Conservation (phyloP, 2,797 vertebrate species). For the Microctenopoma lineatum region DNA sequence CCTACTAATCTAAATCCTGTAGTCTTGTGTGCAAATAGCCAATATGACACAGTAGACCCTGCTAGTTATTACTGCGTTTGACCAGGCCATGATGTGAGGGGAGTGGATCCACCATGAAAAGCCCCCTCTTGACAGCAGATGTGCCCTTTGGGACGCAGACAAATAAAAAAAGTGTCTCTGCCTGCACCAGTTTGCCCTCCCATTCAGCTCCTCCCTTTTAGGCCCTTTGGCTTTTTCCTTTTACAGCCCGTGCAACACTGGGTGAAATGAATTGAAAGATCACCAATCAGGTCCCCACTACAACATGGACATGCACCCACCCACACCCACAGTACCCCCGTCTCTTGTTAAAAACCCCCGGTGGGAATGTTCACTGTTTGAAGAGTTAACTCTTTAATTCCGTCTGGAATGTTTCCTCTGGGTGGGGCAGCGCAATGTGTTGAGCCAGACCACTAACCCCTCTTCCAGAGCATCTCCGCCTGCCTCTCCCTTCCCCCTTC, state of each 20-base stretch:
- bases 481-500: conserved; percentile 54
- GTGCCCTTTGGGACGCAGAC: conserved; percentile 72
- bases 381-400: conserved; percentile 87
- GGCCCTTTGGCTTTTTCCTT: conserved; percentile 68
- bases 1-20: not conserved
- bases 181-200: conserved; percentile 51
- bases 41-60: conserved; percentile 20
- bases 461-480: conserved; percentile 53
- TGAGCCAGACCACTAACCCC: conserved; percentile 76
- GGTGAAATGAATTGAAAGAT: conserved; percentile 80
- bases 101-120: conserved; percentile 51
- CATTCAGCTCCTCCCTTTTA: conserved; percentile 69
- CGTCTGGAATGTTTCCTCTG: conserved; percentile 88
- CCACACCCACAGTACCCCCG: conserved; percentile 32
- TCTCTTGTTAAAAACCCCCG: conserved; percentile 73
- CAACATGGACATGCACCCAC: conserved; percentile 62
- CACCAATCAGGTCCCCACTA: conserved; percentile 72
- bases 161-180: conserved; percentile 74
- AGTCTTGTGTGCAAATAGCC: not conserved
- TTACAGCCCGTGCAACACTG: conserved; percentile 71
- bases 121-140: conserved; percentile 71
- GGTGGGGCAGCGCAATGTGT: conserved; percentile 82
- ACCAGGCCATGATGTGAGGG: conserved; percentile 24
- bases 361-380: conserved; percentile 83
- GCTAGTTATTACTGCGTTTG: conserved; percentile 17